phyloP scores from a whole-genome alignment of 2,113 vertebrate species.

The Hemichromis elongatus region DNA sequence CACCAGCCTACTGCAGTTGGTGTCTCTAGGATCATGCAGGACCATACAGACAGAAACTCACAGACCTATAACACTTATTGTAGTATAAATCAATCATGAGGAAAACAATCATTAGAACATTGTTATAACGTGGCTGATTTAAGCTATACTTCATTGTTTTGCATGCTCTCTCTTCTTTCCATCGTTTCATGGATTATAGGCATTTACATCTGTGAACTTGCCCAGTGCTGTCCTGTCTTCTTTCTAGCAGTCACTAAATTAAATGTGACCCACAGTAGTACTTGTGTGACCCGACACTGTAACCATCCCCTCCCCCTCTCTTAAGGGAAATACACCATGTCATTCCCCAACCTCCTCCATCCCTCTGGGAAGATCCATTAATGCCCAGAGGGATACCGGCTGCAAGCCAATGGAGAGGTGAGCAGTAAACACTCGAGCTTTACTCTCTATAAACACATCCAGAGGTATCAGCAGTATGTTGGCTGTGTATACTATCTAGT shows the following conservation, averaged over 20 bases:
- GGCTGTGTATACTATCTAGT: constrained; percentile 45
- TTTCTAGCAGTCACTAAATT: constrained; percentile 9
- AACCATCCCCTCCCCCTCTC: neutral
- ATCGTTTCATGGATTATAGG: neutral
- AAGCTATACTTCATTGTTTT: no score
- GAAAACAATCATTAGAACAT: neutral
- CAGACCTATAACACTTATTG: neutral
- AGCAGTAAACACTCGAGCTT: constrained; percentile 30
- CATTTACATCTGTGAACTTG: neutral
- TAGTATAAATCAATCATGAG: neutral
- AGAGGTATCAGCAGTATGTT: constrained; percentile 19
- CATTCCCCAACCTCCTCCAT: neutral
- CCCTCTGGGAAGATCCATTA: constrained; percentile 26
- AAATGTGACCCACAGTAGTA: neutral
- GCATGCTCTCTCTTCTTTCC: no score
- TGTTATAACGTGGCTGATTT: neutral
- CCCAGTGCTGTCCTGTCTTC: neutral
- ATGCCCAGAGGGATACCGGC: constrained; percentile 4
- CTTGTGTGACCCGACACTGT: neutral
- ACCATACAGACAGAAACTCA: neutral
- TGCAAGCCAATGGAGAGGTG: constrained; percentile 13
- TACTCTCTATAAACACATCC: constrained; percentile 13
- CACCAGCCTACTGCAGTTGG: neutral
- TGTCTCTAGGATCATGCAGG: neutral
- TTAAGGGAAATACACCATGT: constrained; percentile 2